Evolutionary conservation across 1,140 invertebrate species (phyloP).

Genomic region (Panonychus citri): DNA sequence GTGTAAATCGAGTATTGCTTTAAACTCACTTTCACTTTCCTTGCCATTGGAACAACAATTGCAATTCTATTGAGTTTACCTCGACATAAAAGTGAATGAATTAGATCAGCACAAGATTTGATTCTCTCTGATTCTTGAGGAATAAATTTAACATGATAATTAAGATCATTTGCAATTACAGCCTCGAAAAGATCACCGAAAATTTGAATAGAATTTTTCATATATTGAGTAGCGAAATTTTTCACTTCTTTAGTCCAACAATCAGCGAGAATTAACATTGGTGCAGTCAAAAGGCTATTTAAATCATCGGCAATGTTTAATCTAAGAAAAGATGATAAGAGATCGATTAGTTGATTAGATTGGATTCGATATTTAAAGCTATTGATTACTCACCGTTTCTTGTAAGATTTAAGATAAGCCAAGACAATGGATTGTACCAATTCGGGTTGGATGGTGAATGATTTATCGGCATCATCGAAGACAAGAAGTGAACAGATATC

Average conservation of each 20-base stretch:
- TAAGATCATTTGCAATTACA: neutral
- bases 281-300: neutral
- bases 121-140: neutral
- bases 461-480: neutral
- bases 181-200: neutral
- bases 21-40: neutral
- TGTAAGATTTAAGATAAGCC: neutral
- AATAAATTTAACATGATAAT: neutral
- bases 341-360: too few species aligned
- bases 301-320: too few species aligned
- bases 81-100: neutral
- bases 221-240: neutral
- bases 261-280: neutral
- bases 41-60: neutral
- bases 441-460: neutral
- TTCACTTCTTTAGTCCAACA: neutral
- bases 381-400: neutral
- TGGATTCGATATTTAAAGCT: neutral
- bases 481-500: neutral
- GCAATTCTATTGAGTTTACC: neutral
- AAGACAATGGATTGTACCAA: neutral
- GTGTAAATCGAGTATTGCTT: neutral
- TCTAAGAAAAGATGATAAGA: too few species aligned
- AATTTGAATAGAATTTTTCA: neutral
- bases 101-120: neutral